Evolutionary conservation across 2,888 invertebrate species (phyloP), one percentile per base, ranked within the genome.

Genomic region (Pyrochroa serraticornis): DNA sequence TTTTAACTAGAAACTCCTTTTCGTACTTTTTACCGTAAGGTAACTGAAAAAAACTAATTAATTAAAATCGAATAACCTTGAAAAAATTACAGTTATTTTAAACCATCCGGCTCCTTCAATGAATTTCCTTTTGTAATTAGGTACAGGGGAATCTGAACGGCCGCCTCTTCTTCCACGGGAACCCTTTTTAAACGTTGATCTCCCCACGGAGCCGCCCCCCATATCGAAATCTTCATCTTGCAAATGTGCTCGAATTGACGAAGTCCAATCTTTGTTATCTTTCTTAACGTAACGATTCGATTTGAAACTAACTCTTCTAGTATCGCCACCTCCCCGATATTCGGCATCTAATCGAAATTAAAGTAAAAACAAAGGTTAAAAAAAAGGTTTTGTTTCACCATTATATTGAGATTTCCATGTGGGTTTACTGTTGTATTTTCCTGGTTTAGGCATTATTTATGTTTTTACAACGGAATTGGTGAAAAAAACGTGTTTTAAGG

Each of bases 11-110:
- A 31, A 85, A 85, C 35, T 86, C 85, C 75, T 90, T 91, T 6
- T 87, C 87, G 76, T 90, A 91, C 76, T 89, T 90, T 6, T 86
- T 85, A 9, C 91, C 92, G 76, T 84, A 85, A 2, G 88, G 89
- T 66, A 92, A 82, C 78, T 79, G 44, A 67, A 68, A 62, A n/a
- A 67, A 57, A 60, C 10, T 36, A 8, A 8, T 44, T 14, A 33
- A 5, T 5, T 2, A 22, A 22, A 22, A 22, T 5, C 22, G 5
- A 22, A 22, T 22, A 5, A 22, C 22, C 22, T 22, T 22, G 22
- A 22, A 22, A 22, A 22, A 2, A 5, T n/a, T 22, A 22, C 22
- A 2, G 22, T 3, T 3, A 22, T 22, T 22, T 49, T 10, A 10
- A 48, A 60, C 10, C 42, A 30, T 36, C 9, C 31, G 12, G 8